Evolutionary conservation across 2,797 vertebrate species (phyloP), one percentile per base, ranked within the genome.

Genomic region (Typhlichthys subterraneus): DNA sequence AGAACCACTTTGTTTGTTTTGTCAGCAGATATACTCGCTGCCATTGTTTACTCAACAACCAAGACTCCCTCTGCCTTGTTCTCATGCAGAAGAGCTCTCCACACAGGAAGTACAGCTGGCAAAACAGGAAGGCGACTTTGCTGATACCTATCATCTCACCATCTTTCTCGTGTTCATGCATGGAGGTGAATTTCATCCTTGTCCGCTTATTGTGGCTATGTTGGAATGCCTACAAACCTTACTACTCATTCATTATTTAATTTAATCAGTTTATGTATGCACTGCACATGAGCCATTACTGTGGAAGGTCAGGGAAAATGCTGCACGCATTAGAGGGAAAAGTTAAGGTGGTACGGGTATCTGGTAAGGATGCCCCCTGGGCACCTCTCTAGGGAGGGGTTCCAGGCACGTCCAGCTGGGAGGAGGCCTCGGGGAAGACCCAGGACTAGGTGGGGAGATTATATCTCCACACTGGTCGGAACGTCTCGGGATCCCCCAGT

Each of bases 51-150:
- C 65, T 54, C 70, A 74, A 82, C 73, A 85, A 86, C 79, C 88
- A 83, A 86, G 77, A 64, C 46, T 81, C 76, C 77, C 53, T 58
- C 69, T 72, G 61, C 61, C 54, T 65, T 47, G 45, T 14, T 65
- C 66, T 69, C 66, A 59, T 69, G 67, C 53, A 23, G 78, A 72
- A 75, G 59, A 77, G 72, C 73, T 81, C 71, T 81, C 73, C 57
- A 61, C 46, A 61, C 87, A 87, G 90, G 88, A 89, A 89, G 83
- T 74, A 76, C 73, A 14, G 46, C 70, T 59, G 65, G 62, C 72
- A 79, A 65, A 87, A 87, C 86, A 89, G 90, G 88, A 89, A 86
- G 77, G 60, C 62, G 68, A 64, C 73, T 79, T 71, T 51, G 73
- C 82, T 75, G 88, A 91, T 90, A 82, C 80, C 60, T 54, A 76